phyloP scores from a whole-genome alignment of 1,140 invertebrate genomes.

The Tribolium castaneum region DNA sequence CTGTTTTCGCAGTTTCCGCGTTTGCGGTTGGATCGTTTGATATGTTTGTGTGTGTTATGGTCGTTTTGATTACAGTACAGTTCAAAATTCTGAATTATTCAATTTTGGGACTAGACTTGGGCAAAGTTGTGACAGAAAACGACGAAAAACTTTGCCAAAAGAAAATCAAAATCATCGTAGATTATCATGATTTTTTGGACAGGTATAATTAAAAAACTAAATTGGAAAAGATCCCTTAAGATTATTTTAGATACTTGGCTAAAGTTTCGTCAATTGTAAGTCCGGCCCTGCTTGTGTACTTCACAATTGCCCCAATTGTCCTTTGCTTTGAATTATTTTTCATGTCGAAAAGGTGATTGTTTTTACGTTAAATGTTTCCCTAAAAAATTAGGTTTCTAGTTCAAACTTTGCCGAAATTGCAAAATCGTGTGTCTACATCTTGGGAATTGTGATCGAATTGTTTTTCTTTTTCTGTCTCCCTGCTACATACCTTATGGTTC shows the following conservation, averaged over 20 bases:
- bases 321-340: constrained; percentile 16
- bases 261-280: neutral
- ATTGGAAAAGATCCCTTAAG: too few relatives aligned
- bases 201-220: neutral
- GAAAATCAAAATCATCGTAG: neutral
- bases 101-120: neutral
- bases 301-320: neutral
- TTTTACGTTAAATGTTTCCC: neutral
- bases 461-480: constrained; percentile 13
- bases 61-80: neutral
- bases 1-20: neutral
- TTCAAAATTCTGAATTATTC: neutral
- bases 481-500: neutral
- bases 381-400: neutral
- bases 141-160: neutral
- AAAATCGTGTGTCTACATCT: neutral
- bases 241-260: neutral
- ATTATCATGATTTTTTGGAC: neutral
- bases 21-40: constrained; percentile 1
- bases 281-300: neutral
- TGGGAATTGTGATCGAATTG: constrained; percentile 1
- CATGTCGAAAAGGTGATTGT: neutral
- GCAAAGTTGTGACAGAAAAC: neutral
- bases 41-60: constrained; percentile 15
- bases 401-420: constrained; percentile 14